Evolutionary conservation across 1,140 invertebrate species (phyloP).

Genomic region (Cylas formicarius): DNA sequence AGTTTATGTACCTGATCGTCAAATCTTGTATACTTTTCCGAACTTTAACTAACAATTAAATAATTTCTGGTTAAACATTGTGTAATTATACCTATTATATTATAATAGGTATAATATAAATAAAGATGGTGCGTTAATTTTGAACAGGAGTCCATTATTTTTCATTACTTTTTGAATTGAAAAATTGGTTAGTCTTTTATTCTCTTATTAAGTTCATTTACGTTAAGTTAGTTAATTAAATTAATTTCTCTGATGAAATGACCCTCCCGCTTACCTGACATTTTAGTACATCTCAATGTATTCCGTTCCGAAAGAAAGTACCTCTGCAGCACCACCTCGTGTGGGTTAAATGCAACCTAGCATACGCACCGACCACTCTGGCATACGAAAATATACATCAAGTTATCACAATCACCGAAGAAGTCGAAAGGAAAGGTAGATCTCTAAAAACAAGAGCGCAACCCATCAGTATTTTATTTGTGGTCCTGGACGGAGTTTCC

Average conservation of each 20-base stretch:
- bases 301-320: constrained; percentile 39
- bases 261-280: too few species aligned
- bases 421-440: constrained; percentile 28
- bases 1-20: too few species aligned
- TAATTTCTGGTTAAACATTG: too few species aligned
- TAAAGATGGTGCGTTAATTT: too few species aligned
- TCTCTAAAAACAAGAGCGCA: constrained; percentile 16
- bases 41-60: too few species aligned
- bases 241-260: too few species aligned
- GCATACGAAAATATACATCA: constrained; percentile 50
- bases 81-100: too few species aligned
- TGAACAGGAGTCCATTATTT: background rate
- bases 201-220: background rate
- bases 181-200: constrained; percentile 4
- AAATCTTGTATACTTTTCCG: too few species aligned
- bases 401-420: constrained; percentile 35
- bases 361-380: constrained; percentile 2
- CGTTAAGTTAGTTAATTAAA: background rate
- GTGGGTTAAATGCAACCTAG: constrained; percentile 42
- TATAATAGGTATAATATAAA: too few species aligned
- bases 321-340: constrained; percentile 41
- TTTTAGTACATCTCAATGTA: constrained; percentile 40
- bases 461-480: constrained; percentile 58
- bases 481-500: constrained; percentile 79
- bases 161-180: background rate